Evolutionary conservation across 2,797 vertebrate species (phyloP).

Genomic region (Lemur catta): DNA sequence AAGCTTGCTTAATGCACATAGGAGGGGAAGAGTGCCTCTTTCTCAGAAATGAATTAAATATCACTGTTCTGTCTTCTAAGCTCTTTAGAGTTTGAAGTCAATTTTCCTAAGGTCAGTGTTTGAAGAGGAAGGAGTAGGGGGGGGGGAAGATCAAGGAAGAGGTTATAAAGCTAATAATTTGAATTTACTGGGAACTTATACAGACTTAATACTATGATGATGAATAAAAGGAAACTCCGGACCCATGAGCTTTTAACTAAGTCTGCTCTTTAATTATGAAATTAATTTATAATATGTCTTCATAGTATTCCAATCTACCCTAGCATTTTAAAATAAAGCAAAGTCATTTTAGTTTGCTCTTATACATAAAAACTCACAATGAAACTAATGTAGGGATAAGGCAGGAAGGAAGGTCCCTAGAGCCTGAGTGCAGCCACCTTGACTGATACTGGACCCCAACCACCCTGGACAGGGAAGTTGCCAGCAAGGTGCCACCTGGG

Average conservation of each 20-base stretch:
- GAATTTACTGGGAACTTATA: not conserved
- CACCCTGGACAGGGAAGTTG: not conserved
- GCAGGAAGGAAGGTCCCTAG: not conserved
- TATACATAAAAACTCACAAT: not conserved
- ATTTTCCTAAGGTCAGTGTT: conserved; percentile 18
- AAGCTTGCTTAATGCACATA: not conserved
- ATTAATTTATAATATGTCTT: conserved; percentile 56
- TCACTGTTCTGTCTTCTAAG: not conserved
- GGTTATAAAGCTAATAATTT: not conserved
- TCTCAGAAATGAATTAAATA: conserved; percentile 16
- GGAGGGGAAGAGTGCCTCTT: not conserved
- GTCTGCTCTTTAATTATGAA: conserved; percentile 40
- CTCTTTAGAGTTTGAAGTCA: not conserved
- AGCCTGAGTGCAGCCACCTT: not conserved
- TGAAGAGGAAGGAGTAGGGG: not conserved
- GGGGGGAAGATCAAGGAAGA: not conserved
- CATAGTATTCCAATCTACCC: not conserved
- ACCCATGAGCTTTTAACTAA: not conserved
- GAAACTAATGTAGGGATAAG: not conserved
- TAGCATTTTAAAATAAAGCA: conserved; percentile 39
- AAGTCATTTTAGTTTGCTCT: conserved; percentile 23
- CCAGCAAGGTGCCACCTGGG: not conserved
- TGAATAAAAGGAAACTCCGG: not conserved
- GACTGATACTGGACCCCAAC: not conserved
- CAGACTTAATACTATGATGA: not conserved